These are phyloP conservation scores for Nanorana parkeri DNA, from an alignment of 2,113 vertebrate genomes.

Conservation along the genomic window DNA sequence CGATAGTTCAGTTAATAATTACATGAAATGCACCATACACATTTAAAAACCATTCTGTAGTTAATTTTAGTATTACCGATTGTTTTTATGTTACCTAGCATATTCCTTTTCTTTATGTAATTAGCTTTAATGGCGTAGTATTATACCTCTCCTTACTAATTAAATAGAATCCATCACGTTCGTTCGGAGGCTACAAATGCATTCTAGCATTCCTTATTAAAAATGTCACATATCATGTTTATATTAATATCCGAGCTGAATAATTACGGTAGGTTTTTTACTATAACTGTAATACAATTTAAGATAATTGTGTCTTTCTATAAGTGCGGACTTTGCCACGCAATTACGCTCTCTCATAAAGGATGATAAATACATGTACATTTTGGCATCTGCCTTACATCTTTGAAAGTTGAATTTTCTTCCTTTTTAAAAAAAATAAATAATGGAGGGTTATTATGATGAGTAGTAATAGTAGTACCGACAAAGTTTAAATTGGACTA, in stretches of 20 bases:
- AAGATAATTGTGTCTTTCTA: conserved; percentile 15
- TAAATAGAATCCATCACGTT: conserved; percentile 1
- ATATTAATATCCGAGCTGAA: conserved; percentile 20
- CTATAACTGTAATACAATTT: conserved; percentile 45
- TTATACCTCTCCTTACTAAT: conserved; percentile 18
- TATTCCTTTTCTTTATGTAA: conserved; percentile 18
- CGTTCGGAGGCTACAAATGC: neutral
- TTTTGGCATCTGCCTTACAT: neutral
- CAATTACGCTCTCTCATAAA: conserved; percentile 23
- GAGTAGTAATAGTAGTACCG: neutral
- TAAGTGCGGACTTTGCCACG: conserved; percentile 8
- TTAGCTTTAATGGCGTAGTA: neutral
- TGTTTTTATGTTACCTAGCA: conserved; percentile 23
- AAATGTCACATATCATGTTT: conserved; percentile 23
- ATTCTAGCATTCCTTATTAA: conserved; percentile 32
- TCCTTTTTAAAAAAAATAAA: too few relatives aligned
- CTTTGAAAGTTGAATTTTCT: neutral
- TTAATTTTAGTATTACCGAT: too few relatives aligned
- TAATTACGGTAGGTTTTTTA: conserved; percentile 38
- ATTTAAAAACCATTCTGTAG: too few relatives aligned
- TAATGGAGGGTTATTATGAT: too few relatives aligned
- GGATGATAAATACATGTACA: conserved; percentile 10
- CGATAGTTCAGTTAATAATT: too few relatives aligned
- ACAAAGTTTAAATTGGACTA: too few relatives aligned
- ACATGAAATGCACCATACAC: too few relatives aligned